Evolutionary conservation across 2,797 vertebrate genomes (phyloP).

Genomic region (Acanthornis magna): DNA sequence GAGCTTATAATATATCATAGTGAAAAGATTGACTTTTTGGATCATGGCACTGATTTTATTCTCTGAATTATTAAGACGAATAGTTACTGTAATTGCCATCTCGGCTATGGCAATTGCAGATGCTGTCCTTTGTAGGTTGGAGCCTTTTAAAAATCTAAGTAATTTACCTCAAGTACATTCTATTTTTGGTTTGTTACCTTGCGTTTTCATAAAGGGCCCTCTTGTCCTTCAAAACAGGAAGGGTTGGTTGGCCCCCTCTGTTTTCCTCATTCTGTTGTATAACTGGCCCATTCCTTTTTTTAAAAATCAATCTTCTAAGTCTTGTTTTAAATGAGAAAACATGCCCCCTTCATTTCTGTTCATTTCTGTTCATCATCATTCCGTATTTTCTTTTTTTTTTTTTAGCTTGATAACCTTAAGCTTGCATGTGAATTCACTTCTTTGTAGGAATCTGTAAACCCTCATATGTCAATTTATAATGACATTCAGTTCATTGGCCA

Average conservation of each 20-base stretch:
- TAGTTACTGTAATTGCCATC: neutral
- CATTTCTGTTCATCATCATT: neutral
- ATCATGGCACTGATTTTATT: neutral
- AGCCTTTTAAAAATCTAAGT: neutral
- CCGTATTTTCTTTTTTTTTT: neutral
- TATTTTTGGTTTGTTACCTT: neutral
- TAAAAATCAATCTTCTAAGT: neutral
- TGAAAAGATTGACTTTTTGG: neutral
- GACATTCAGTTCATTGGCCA: neutral
- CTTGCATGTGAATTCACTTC: neutral
- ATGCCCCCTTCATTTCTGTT: neutral
- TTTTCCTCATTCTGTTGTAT: neutral
- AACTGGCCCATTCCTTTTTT: neutral
- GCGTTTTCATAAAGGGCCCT: neutral
- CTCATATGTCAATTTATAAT: neutral
- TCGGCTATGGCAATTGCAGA: neutral
- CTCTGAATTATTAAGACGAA: neutral
- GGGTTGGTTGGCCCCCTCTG: neutral
- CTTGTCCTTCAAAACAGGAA: slow-evolving; percentile 26
- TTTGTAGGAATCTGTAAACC: neutral
- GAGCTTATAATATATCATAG: neutral
- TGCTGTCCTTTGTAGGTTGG: neutral
- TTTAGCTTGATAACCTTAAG: neutral
- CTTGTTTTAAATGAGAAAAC: neutral
- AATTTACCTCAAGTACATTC: neutral